Conservation (phyloP, 2,113 vertebrate species). For the Tenebrosternarchus preto region DNA sequence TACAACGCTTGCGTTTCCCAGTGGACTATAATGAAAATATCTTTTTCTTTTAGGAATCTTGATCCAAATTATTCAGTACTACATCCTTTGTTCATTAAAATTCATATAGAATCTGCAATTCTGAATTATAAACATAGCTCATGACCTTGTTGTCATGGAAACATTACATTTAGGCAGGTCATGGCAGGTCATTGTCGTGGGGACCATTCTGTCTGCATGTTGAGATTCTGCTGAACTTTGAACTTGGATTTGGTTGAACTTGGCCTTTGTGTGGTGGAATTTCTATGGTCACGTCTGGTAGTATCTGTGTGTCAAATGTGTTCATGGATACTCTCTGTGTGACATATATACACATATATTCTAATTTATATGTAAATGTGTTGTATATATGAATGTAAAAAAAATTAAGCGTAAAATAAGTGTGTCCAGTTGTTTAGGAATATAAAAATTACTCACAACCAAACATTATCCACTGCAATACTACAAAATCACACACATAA, state of each 20-base stretch:
- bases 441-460: neutral
- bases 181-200: neutral
- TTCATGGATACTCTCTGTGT: neutral
- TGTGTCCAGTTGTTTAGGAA: neutral
- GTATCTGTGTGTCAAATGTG: neutral
- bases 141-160: constrained; percentile 20
- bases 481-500: neutral
- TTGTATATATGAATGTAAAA: no score
- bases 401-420: neutral
- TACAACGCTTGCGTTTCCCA: neutral
- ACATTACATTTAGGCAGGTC: constrained; percentile 16
- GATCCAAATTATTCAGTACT: neutral
- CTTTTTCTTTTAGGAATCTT: neutral
- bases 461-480: neutral
- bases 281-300: neutral
- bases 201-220: neutral
- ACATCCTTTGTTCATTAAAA: no score
- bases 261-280: neutral
- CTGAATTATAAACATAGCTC: neutral
- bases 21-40: neutral
- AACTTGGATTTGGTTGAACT: constrained; percentile 15
- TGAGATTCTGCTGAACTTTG: neutral
- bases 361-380: no score
- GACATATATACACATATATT: no score
- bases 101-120: no score